Percentiles rank a stretch among this genome's conserved stretches.
These are phyloP conservation scores for Apotomis capreana DNA, from an alignment of 2,888 invertebrate genomes.

Conservation along the genomic window DNA sequence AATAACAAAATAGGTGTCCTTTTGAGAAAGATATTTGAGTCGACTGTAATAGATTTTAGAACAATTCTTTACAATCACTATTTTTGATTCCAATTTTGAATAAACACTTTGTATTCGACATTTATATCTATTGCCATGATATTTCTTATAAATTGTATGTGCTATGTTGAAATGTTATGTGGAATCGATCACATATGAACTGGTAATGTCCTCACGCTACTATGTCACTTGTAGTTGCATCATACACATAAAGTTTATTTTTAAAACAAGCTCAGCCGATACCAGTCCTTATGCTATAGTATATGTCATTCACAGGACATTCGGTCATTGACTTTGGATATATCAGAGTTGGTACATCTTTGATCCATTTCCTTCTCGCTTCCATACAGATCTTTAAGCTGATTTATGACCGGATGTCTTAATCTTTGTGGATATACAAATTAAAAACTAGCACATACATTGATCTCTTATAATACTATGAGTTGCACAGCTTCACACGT, in stretches of 20 bases:
- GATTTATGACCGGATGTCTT: too few relatives aligned
- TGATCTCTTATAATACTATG: not conserved
- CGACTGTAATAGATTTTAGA: constrained; percentile 28
- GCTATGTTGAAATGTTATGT: not conserved
- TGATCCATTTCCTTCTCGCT: constrained; percentile 3
- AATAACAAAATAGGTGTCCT: not conserved
- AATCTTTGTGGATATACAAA: too few relatives aligned
- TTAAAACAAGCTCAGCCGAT: not conserved
- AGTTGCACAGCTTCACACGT: not conserved
- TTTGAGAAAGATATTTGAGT: constrained; percentile 4
- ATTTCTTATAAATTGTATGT: constrained; percentile 17
- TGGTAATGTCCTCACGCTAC: not conserved
- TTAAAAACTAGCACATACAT: too few relatives aligned
- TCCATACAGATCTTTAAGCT: too few relatives aligned
- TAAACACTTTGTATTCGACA: constrained; percentile 30
- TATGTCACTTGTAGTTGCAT: not conserved
- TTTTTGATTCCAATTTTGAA: constrained; percentile 34
- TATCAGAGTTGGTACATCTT: not conserved
- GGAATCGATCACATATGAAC: not conserved
- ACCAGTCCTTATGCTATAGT: constrained; percentile 2
- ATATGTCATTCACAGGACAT: not conserved
- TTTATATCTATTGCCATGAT: constrained; percentile 18
- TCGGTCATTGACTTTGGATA: constrained; percentile 1
- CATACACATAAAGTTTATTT: constrained; percentile 8
- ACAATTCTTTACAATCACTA: constrained; percentile 33